Evolutionary conservation across 1,140 invertebrate species (phyloP).

Genomic region (Pristionchus pacificus): DNA sequence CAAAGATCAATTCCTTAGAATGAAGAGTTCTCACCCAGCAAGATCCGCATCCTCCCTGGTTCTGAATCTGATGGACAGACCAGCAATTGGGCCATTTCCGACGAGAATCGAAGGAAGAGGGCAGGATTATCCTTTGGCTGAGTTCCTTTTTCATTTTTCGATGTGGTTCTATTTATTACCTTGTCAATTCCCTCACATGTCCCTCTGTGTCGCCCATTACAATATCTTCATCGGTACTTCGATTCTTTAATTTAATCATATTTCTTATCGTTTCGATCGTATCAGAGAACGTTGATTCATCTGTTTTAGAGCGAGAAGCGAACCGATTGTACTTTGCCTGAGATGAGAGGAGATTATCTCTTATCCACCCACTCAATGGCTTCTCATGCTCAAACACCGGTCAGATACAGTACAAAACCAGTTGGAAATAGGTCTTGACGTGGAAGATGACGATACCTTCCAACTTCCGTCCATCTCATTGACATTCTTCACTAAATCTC

Average conservation of each 20-base stretch:
- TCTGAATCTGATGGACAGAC: conserved; percentile 21
- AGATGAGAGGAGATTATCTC: neutral
- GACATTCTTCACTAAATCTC: conserved; percentile 12
- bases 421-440: neutral
- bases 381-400: neutral
- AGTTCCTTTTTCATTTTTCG: neutral
- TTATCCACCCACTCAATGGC: neutral
- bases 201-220: conserved; percentile 10
- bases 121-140: conserved; percentile 2
- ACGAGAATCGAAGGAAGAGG: conserved; percentile 13
- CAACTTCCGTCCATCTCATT: neutral
- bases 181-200: conserved; percentile 12
- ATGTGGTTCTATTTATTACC: neutral
- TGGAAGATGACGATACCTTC: no score
- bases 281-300: neutral
- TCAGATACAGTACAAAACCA: neutral
- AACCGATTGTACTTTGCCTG: conserved; percentile 13
- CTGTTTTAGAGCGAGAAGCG: neutral
- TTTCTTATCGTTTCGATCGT: neutral
- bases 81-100: conserved; percentile 15
- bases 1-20: neutral
- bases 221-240: neutral
- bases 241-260: neutral
- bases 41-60: conserved; percentile 20
- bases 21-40: conserved; percentile 9